These are phyloP conservation scores for Ceratitis capitata DNA, from an alignment of 1,140 invertebrate genomes.

Conservation along the genomic window DNA sequence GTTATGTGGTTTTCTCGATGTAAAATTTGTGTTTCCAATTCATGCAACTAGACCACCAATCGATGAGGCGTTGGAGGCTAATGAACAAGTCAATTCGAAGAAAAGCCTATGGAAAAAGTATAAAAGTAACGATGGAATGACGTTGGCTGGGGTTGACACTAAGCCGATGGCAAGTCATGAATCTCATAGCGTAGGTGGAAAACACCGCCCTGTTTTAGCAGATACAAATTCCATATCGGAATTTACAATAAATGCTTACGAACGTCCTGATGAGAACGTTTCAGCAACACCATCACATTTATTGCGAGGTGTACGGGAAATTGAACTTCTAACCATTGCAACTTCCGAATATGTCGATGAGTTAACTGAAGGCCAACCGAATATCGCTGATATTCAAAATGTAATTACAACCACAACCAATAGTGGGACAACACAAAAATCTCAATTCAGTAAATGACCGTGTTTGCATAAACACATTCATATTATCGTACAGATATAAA, in stretches of 20 bases:
- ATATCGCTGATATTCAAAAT: background rate
- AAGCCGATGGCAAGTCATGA: background rate
- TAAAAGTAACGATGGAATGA: background rate
- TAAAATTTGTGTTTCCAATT: slow-evolving; percentile 56
- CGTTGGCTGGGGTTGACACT: background rate
- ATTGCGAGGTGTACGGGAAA: background rate
- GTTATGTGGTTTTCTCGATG: slow-evolving; percentile 59
- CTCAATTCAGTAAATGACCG: background rate
- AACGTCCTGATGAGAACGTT: background rate
- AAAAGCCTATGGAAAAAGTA: background rate
- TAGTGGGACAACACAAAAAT: background rate
- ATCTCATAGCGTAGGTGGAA: background rate
- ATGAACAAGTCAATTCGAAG: slow-evolving; percentile 48
- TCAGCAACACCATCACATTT: background rate
- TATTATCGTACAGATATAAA: background rate
- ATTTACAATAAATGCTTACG: background rate
- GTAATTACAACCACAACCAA: background rate
- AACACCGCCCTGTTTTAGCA: background rate
- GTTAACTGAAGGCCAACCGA: background rate
- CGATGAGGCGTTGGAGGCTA: slow-evolving; percentile 61
- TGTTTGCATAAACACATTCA: background rate
- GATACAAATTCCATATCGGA: background rate
- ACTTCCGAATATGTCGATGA: background rate
- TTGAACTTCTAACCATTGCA: background rate
- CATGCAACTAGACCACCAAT: slow-evolving; percentile 53